A percentile compares a stretch with the other conserved stretches of the same genome.
These are phyloP conservation scores for Opisthograptis luteolata DNA, from an alignment of 2,888 invertebrate species.

Conservation along the genomic window DNA sequence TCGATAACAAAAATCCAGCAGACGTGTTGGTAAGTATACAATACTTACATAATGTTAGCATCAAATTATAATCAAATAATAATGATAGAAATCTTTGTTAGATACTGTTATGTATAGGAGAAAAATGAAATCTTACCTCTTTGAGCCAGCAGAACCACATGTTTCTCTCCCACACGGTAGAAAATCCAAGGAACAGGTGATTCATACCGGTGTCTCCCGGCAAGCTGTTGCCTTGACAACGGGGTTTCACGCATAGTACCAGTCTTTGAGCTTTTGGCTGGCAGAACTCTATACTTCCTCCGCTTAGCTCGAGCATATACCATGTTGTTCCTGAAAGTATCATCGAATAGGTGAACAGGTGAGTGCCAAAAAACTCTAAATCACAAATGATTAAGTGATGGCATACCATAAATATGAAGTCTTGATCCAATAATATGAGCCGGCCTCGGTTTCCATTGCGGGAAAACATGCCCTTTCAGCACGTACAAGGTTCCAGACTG, in stretches of 20 bases:
- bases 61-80: too few relatives aligned
- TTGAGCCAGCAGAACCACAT: constrained; percentile 87
- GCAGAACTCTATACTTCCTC: constrained; percentile 73
- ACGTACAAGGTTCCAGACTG: constrained; percentile 82
- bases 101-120: too few relatives aligned
- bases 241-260: constrained; percentile 74
- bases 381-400: not conserved
- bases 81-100: too few relatives aligned
- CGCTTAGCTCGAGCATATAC: constrained; percentile 75
- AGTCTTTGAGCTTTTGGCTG: constrained; percentile 74
- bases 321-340: constrained; percentile 62
- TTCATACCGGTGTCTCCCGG: constrained; percentile 63
- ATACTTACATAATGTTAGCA: too few relatives aligned
- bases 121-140: constrained; percentile 83
- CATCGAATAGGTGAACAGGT: not conserved
- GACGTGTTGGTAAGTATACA: too few relatives aligned
- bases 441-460: constrained; percentile 87
- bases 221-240: constrained; percentile 63
- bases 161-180: constrained; percentile 86
- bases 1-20: too few relatives aligned
- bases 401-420: constrained; percentile 82
- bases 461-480: constrained; percentile 87
- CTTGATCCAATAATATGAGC: constrained; percentile 85
- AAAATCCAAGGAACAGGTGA: constrained; percentile 87
- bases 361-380: not conserved